Base-by-base conservation (phyloP, 2,888 invertebrate genomes). In the Cyclophora punctaria region DNA sequence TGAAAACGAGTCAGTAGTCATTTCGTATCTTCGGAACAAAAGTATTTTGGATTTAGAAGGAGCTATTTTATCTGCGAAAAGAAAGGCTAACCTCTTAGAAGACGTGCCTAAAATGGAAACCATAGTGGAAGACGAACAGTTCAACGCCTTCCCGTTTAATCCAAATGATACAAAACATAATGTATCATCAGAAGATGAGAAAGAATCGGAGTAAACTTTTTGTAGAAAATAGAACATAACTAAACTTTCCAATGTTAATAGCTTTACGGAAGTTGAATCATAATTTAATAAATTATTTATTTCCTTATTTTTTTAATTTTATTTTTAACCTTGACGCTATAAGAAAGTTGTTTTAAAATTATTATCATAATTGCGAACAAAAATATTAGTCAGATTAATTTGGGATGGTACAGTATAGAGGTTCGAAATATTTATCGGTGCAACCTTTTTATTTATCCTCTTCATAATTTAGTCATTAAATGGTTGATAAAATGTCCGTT, bases 81-180 rank as follows among this genome's bases (percentile, higher is more conserved):
- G 72, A 60, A 78, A 71, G 56, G 62, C 69, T 3, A 75, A 78
- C 3, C 52, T 81, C 20, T 55, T 81, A 46, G 67, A 73, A 49
- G 73, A 69, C 59, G 67, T 81, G 5, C 69, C 76, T 3, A 81
- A 74, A 71, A 73, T 82, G 75, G 76, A 82, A 62, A 79, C 81
- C 4, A 81, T 80, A 47, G 48, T 65, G 43, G 81, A 82, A 66
- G 69, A 69, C 41, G 69, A 76, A 65, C 69, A 67, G 48, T 69
- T 71, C 53, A 56, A 57, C 46, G 45, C 66, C 6, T 69, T 69
- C 55, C 61, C 59, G 4, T 37, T 63, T 34, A 58, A 53, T 41
- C 35, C 47, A n/a, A 56, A 64, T 44, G 56, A 52, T 51, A 56
- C 49, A 46, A 52, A 64, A 34, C 44, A 20, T 20, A 20, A 43